Percentiles rank a stretch among this genome's conserved stretches.
Evolutionary conservation across 2,113 vertebrate species (phyloP).

Genomic region (Narcine bancroftii): DNA sequence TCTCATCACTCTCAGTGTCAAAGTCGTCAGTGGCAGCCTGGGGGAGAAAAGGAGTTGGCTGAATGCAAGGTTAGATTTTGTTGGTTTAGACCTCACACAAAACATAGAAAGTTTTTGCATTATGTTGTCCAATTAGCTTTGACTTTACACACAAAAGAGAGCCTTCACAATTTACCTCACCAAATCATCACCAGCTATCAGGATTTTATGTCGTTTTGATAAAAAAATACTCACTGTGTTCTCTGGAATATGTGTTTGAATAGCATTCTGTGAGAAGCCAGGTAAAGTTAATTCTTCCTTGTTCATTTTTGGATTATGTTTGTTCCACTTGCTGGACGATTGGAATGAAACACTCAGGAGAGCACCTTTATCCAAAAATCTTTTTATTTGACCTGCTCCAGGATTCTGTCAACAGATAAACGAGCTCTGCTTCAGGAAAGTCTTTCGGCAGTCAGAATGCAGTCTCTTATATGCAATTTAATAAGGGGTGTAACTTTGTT

Average conservation of each 20-base stretch:
- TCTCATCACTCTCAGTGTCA: constrained; percentile 52
- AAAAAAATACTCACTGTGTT: constrained; percentile 5
- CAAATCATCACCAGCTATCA: background rate
- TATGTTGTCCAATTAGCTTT: background rate
- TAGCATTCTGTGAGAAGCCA: background rate
- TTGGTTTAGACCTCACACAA: background rate
- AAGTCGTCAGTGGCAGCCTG: constrained; percentile 39
- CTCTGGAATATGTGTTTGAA: background rate
- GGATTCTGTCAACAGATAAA: background rate
- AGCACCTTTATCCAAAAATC: background rate
- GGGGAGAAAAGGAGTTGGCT: background rate
- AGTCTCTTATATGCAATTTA: constrained; percentile 10
- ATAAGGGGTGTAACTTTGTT: constrained; percentile 27
- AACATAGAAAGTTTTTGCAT: background rate
- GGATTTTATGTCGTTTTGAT: background rate
- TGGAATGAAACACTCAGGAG: background rate
- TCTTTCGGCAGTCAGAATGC: background rate
- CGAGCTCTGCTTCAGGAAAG: background rate
- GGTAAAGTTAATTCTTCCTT: background rate
- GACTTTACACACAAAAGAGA: background rate
- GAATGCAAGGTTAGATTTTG: background rate
- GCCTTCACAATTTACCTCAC: background rate
- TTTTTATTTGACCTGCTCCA: background rate
- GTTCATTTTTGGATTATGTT: background rate
- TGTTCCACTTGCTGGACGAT: background rate